Base-by-base conservation (phyloP, 2,888 invertebrate genomes). In the Tricholauxania praeusta region DNA sequence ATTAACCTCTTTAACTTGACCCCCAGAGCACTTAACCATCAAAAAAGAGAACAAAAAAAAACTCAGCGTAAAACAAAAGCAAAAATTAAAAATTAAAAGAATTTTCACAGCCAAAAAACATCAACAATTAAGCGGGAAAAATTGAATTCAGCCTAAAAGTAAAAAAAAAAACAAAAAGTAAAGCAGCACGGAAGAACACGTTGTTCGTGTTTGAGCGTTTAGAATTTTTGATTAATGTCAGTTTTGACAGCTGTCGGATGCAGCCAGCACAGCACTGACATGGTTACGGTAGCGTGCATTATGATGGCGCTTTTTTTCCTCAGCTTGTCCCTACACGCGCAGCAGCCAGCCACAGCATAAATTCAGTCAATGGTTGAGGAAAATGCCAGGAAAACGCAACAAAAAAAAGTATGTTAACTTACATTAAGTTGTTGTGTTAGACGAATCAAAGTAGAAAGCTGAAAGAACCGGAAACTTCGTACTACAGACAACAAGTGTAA, bases 201-300 rank as follows among this genome's bases (percentile, higher is more conserved):
- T 39, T 39, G 53, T 32, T 66, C 52, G 63, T 17, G 63, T 8
- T 53, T 53, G 15, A 52, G 17, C 28, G 66, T 12, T 32, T 28
- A 52, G 47, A 52, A 53, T 66, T 69, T 66, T 49, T 69, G 68
- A 69, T 69, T 69, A 69, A 69, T 69, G 57, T 49, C 68, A 57
- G 68, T 69, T 69, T 69, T 69, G 68, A 69, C 68, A 69, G 59
- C 68, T 59, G 48, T 59, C 59, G 59, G 28, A 3, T 15, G 59
- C n/a, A 22, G 49, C 28, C 4, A 28, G 28, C 28, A 28, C 28
- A 28, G 28, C 28, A 28, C 28, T 59, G 59, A n/a, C 48, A 53
- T 59, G 57, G 57, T 62, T 52, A 66, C 66, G 53, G 66, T 39
- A 53, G 66, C 66, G 52, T 53, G 15, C 66, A 22, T 53, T 28